A percentile compares a stretch with the other conserved stretches of the same genome.
phyloP scores from a whole-genome alignment of 1,140 invertebrate genomes.

The Caenorhabditis tropicalis region DNA sequence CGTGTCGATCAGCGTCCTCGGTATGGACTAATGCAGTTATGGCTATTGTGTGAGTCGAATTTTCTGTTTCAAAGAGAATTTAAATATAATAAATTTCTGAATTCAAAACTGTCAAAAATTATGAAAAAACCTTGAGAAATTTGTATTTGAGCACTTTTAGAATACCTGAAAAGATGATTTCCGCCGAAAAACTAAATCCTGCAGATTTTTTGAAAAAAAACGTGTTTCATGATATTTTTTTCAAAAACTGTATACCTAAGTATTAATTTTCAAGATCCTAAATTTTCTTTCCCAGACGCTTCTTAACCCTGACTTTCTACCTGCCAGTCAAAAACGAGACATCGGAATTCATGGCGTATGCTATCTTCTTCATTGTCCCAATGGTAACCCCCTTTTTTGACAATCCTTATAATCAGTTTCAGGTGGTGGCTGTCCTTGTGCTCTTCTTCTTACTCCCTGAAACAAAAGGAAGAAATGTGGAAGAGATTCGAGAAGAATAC shows the following conservation, averaged over 20 bases:
- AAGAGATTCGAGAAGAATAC: conserved; percentile 17
- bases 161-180: too few species aligned
- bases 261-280: too few species aligned
- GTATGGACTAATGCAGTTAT: conserved; percentile 17
- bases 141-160: too few species aligned
- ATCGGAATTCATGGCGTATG: background rate
- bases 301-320: background rate
- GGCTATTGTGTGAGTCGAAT: conserved; percentile 4
- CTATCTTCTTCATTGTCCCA: conserved; percentile 9
- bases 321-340: conserved; percentile 3
- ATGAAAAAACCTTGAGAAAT: too few species aligned
- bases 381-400: background rate
- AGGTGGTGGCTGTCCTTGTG: background rate
- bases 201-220: too few species aligned
- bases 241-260: too few species aligned
- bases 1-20: background rate
- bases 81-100: too few species aligned
- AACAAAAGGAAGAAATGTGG: conserved; percentile 16
- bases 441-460: background rate
- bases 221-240: too few species aligned
- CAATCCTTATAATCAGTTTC: background rate
- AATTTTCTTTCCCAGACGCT: background rate
- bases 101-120: too few species aligned
- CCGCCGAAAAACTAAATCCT: too few species aligned
- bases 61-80: too few species aligned